Base-by-base conservation (phyloP, 2,113 vertebrate genomes). In the Leptosomus discolor region DNA sequence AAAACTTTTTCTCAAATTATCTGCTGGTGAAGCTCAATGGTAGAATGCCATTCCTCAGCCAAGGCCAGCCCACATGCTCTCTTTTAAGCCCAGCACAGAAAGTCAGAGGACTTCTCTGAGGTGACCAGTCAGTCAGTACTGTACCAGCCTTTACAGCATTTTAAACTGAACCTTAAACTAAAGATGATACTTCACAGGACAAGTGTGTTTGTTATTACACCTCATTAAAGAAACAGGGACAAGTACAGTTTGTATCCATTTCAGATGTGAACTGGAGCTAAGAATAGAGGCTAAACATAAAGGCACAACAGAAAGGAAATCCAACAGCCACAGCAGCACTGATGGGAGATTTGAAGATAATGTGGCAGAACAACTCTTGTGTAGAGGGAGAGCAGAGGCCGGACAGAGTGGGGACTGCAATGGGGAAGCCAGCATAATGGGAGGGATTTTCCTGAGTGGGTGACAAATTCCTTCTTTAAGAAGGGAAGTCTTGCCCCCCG, bases 311-410 rank as follows among this genome's bases (percentile, higher is more conserved):
- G 48, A 20, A n/a, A 85, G 34, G 63, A 51, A 20, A 76, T 20
- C 37, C 41, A 54, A 34, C 2, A 8, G 58, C 30, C 58, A 34
- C 9, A 8, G 57, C n/a, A 63, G 46, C 6, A 5, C 32, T 36
- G 41, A 7, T 37, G 58, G 54, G 48, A 77, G 37, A 14, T 36
- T 12, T 32, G 64, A 30, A 50, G 43, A 6, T 8, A 8, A 37
- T 0, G 5, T 9, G 39, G 21, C 43, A 71, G 32, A 68, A 1
- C 11, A 29, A 11, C 2, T 9, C 37, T 14, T 15, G 27, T 20
- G 39, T 2, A 57, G 21, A n/a, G 37, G 64, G 46, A 54, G 17
- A 53, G 58, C 41, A 14, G 22, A 29, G 37, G 54, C 6, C 43
- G 73, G 53, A 54, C 13, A 43, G 58, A 65, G 45, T 5, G 15